A percentile compares a stretch with the other conserved stretches of the same genome.
Conservation (phyloP, 2,888 invertebrate species). For the Anagyrus pseudococci region DNA sequence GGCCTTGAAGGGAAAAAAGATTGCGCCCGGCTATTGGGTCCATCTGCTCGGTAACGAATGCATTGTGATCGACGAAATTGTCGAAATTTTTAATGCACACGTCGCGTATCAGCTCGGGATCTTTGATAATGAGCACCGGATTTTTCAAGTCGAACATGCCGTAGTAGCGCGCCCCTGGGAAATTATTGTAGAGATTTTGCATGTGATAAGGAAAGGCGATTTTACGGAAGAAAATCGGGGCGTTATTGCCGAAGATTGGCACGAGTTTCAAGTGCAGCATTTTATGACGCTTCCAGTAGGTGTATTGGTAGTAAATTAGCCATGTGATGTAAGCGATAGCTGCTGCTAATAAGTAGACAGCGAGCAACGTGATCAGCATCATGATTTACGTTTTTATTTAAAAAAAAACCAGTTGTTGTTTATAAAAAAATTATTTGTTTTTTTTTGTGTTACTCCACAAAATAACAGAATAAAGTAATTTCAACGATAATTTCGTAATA, state of each 20-base stretch:
- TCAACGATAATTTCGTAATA: no score
- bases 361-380: neutral
- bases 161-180: slow-evolving; percentile 38
- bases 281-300: slow-evolving; percentile 42
- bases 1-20: slow-evolving; percentile 49
- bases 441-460: no score
- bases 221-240: slow-evolving; percentile 33
- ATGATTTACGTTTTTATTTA: neutral
- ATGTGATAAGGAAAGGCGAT: slow-evolving; percentile 14
- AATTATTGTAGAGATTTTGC: slow-evolving; percentile 33
- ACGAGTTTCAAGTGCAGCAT: slow-evolving; percentile 35
- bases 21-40: slow-evolving; percentile 52
- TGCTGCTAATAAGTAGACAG: neutral
- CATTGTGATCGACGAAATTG: slow-evolving; percentile 48
- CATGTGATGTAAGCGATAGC: neutral
- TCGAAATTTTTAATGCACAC: slow-evolving; percentile 50
- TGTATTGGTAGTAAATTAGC: slow-evolving; percentile 12
- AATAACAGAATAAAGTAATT: no score
- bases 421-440: neutral
- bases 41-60: slow-evolving; percentile 45
- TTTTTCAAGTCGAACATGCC: slow-evolving; percentile 47
- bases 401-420: neutral
- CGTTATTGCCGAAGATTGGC: slow-evolving; percentile 38
- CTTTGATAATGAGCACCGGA: slow-evolving; percentile 48
- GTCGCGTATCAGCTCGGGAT: slow-evolving; percentile 52